Percentiles rank a stretch among this genome's conserved stretches.
phyloP scores from a whole-genome alignment of 2,888 invertebrate species.

The Drosophila atripex region DNA sequence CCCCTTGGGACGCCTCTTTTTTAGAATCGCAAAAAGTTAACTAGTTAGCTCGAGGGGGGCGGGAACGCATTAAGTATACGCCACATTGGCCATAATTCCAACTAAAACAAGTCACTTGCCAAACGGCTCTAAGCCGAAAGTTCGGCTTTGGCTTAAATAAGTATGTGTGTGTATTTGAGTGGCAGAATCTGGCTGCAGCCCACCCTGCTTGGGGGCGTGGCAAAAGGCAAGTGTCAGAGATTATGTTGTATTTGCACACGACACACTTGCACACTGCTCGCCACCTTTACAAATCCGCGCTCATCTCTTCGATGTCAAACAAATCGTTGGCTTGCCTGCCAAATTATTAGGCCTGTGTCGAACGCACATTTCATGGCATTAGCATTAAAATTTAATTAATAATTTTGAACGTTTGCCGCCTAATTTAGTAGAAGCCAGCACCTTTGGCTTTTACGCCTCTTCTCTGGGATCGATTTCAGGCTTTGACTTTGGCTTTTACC shows the following conservation, averaged over 20 bases:
- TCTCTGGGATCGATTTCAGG: conserved; percentile 49
- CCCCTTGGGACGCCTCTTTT: conserved; percentile 5
- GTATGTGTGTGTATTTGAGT: conserved; percentile 31
- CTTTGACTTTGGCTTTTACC: conserved; percentile 22
- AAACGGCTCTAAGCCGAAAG: conserved; percentile 42
- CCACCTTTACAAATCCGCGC: conserved; percentile 29
- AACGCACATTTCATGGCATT: conserved; percentile 51
- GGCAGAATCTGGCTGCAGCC: conserved; percentile 36
- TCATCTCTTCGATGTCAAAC: conserved; percentile 9
- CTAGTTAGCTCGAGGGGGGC: conserved; percentile 21
- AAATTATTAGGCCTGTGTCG: conserved; percentile 27
- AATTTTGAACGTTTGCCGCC: conserved; percentile 57
- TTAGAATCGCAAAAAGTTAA: conserved; percentile 44
- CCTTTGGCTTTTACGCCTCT: conserved; percentile 54
- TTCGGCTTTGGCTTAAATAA: conserved; percentile 49
- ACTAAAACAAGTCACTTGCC: conserved; percentile 33
- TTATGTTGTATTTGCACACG: conserved; percentile 73
- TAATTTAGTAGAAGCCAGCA: conserved; percentile 63
- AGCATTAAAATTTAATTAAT: conserved; percentile 71
- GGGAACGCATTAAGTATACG: conserved; percentile 62
- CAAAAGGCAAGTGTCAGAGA: conserved; percentile 71
- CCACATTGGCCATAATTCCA: conserved; percentile 50
- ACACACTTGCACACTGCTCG: conserved; percentile 43
- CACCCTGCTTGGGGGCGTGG: conserved; percentile 21
- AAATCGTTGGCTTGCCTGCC: conserved; percentile 31